Conservation (phyloP, 2,113 vertebrate genomes). For the Stegastes partitus region DNA sequence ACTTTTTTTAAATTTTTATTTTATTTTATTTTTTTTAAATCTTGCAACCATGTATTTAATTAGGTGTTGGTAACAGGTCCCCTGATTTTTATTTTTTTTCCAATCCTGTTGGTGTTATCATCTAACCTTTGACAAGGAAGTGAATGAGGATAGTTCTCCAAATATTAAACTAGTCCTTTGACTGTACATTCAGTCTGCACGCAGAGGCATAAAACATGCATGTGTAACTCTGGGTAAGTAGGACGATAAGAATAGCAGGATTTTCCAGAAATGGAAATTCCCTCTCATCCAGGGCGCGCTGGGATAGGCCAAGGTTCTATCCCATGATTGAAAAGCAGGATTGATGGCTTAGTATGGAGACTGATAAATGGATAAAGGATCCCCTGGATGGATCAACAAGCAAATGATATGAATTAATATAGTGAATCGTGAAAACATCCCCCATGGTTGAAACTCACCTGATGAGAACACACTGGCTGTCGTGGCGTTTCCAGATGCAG, state of each 20-base stretch:
- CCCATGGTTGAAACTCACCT: constrained; percentile 81
- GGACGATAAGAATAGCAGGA: constrained; percentile 6
- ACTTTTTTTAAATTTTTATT: no score
- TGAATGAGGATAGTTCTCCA: neutral
- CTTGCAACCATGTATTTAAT: no score
- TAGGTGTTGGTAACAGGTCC: no score
- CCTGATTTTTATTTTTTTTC: no score
- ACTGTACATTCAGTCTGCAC: neutral
- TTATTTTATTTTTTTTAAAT: no score
- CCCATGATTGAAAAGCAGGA: constrained; percentile 6
- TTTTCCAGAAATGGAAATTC: constrained; percentile 1
- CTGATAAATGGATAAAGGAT: neutral
- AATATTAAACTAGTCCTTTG: neutral
- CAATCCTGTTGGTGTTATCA: no score
- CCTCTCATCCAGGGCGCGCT: neutral
- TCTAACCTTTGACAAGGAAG: neutral
- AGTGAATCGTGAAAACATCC: neutral
- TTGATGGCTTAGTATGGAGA: neutral
- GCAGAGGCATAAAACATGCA: neutral
- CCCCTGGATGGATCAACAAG: neutral
- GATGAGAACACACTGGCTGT: constrained; percentile 95
- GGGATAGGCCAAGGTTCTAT: constrained; percentile 1
- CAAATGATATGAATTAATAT: neutral
- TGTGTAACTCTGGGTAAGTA: constrained; percentile 13
- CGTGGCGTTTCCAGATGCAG: constrained; percentile 94